These are phyloP conservation scores for Nasonia oneida DNA, from an alignment of 2,888 invertebrate species.

Conservation along the genomic window DNA sequence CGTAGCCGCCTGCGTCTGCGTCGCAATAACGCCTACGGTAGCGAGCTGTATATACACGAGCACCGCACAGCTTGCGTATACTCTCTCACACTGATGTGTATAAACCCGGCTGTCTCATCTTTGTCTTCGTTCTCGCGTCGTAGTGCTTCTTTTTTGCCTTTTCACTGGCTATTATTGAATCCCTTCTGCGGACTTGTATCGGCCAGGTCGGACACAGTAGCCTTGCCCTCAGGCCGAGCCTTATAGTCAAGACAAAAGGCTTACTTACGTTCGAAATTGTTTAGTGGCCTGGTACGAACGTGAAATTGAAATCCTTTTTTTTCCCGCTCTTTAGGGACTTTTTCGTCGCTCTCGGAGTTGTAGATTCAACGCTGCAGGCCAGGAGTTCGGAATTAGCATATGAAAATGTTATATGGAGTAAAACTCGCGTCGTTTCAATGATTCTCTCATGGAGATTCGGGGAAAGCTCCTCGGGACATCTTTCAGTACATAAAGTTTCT, in stretches of 20 bases:
- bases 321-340: neutral
- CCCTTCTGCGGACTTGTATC: conserved; percentile 10
- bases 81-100: neutral
- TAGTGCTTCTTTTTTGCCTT: neutral
- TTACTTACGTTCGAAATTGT: neutral
- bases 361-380: no score
- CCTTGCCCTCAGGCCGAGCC: neutral
- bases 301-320: conserved; percentile 4
- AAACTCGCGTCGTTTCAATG: neutral
- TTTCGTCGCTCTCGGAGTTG: neutral
- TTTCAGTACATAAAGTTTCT: conserved; percentile 8
- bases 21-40: conserved; percentile 44
- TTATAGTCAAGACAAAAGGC: neutral
- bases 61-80: neutral
- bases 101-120: neutral
- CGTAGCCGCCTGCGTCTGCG: neutral
- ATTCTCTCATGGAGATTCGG: neutral
- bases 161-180: neutral
- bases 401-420: neutral
- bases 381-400: neutral
- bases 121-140: neutral
- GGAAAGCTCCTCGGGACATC: neutral
- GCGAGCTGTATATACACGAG: neutral
- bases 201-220: neutral
- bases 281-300: neutral